Percentiles rank a stretch among this genome's conserved stretches.
These are phyloP conservation scores for Gymnothorax reevesii DNA, from an alignment of 2,797 vertebrate species.

Conservation along the genomic window DNA sequence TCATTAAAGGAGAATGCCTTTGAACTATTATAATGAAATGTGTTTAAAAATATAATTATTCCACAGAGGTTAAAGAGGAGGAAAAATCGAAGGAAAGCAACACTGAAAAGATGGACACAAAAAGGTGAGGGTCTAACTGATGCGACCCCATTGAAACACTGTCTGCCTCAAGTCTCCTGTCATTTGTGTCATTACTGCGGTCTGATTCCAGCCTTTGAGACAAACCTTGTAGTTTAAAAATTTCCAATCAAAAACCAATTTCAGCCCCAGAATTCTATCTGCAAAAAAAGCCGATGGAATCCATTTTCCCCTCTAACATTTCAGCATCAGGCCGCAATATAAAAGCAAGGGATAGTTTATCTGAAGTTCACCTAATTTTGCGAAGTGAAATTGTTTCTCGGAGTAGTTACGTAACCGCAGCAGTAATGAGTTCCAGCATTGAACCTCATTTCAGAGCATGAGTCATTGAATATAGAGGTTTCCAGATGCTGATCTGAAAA, in stretches of 20 bases:
- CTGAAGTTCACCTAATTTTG: neutral
- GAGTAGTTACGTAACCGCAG: neutral
- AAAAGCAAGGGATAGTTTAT: neutral
- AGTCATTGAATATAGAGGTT: neutral
- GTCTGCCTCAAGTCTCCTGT: neutral
- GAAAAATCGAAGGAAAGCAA: constrained; percentile 83
- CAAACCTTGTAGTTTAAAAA: neutral
- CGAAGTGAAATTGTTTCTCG: neutral
- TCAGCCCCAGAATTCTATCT: neutral
- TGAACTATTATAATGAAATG: neutral
- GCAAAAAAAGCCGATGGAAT: neutral
- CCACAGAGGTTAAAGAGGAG: constrained; percentile 85
- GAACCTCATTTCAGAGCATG: neutral
- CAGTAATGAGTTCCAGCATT: neutral
- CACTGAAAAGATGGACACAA: constrained; percentile 82
- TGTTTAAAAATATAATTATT: constrained; percentile 41
- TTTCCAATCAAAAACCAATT: neutral
- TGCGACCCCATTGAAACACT: neutral
- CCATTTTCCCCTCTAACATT: neutral
- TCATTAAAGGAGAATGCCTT: neutral
- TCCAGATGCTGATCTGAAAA: neutral
- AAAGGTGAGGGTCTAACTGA: constrained; percentile 72
- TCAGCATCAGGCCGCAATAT: neutral
- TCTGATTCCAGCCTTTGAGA: neutral
- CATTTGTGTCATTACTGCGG: neutral